These are phyloP conservation scores for Neoitamus cyanurus DNA, from an alignment of 2,888 invertebrate genomes.

Conservation along the genomic window DNA sequence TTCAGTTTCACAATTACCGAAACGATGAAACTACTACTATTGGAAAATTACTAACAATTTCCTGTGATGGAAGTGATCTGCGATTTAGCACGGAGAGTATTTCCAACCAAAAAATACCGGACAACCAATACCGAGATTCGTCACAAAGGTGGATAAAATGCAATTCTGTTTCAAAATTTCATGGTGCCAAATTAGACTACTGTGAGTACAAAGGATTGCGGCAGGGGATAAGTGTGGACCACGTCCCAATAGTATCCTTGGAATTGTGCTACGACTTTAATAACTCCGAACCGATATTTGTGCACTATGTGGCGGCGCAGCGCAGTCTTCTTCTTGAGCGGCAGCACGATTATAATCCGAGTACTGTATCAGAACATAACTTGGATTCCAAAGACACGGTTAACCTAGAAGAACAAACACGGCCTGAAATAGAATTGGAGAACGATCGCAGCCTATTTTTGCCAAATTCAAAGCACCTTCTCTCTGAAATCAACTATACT, in stretches of 20 bases:
- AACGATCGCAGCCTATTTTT: background rate
- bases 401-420: background rate
- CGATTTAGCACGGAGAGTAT: no score
- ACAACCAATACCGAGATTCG: no score
- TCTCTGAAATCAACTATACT: background rate
- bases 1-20: background rate
- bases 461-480: background rate
- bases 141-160: background rate
- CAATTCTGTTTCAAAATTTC: background rate
- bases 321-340: background rate
- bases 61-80: no score
- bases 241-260: background rate
- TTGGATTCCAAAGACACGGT: background rate
- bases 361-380: background rate
- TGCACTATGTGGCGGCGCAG: background rate
- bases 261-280: constrained; percentile 3
- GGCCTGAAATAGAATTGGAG: background rate
- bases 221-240: background rate
- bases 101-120: no score
- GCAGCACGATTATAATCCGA: background rate
- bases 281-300: background rate
- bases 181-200: background rate
- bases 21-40: no score
- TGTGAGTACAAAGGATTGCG: constrained; percentile 15
- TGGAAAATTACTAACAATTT: no score